phyloP scores from a whole-genome alignment of 1,140 invertebrate species.

The Saccostrea cuccullata region DNA sequence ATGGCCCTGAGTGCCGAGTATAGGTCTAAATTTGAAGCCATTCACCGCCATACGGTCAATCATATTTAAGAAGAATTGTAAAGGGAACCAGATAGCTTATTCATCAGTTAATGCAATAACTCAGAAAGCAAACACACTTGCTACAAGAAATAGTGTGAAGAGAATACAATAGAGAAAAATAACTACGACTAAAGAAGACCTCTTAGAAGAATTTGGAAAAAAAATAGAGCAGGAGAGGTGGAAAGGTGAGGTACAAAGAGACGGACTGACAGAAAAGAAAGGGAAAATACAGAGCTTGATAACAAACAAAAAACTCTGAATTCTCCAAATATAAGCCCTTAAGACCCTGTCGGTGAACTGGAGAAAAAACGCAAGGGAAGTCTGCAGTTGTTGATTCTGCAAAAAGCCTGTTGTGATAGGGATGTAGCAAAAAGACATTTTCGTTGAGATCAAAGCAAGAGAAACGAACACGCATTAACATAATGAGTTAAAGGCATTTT shows the following conservation, averaged over 20 bases:
- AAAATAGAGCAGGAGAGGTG: too few relatives aligned
- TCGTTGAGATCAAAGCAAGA: neutral
- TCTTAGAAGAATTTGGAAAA: too few relatives aligned
- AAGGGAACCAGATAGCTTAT: neutral
- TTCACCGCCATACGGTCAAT: too few relatives aligned
- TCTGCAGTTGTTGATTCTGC: neutral
- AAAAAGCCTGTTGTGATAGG: neutral
- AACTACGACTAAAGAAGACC: too few relatives aligned
- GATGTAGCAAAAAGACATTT: neutral
- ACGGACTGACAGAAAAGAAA: too few relatives aligned
- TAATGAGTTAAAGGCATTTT: neutral
- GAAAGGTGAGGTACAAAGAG: too few relatives aligned
- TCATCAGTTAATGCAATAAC: neutral
- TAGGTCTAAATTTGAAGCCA: too few relatives aligned
- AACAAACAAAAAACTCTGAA: neutral
- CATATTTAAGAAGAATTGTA: too few relatives aligned
- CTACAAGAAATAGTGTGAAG: constrained; percentile 10
- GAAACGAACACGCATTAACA: neutral
- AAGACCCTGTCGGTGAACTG: neutral
- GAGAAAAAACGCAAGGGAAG: neutral
- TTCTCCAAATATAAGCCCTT: neutral
- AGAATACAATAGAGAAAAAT: neutral
- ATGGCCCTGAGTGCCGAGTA: too few relatives aligned
- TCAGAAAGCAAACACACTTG: neutral
- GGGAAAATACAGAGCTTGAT: too few relatives aligned